Evolutionary conservation across 2,113 vertebrate species (phyloP).

Genomic region (Clarias macrocephalus): DNA sequence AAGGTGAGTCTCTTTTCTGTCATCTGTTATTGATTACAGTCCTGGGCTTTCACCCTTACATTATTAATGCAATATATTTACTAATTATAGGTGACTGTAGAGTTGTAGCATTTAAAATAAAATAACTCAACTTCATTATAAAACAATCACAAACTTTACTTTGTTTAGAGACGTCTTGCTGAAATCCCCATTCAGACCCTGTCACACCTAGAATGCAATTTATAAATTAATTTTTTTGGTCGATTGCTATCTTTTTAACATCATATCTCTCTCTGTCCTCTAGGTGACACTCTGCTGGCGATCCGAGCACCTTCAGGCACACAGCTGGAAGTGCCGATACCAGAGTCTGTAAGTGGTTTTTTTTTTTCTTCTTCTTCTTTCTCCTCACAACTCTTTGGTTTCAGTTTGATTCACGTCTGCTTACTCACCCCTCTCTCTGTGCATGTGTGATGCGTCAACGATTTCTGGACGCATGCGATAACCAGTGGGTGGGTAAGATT

Average conservation of each 20-base stretch:
- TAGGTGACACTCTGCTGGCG: constrained; percentile 93
- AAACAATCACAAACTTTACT: no score
- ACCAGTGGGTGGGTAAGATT: background rate
- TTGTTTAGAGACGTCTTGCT: background rate
- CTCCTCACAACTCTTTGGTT: background rate
- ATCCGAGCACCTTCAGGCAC: constrained; percentile 94
- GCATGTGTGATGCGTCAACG: background rate
- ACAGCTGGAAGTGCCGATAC: constrained; percentile 91
- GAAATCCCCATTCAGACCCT: background rate
- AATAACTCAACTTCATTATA: background rate
- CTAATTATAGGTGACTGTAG: no score
- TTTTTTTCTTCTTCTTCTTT: background rate
- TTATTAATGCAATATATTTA: no score
- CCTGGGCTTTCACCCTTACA: background rate
- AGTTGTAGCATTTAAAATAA: background rate
- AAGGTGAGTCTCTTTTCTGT: constrained; percentile 75
- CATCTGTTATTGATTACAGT: no score
- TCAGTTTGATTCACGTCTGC: background rate
- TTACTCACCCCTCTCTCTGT: background rate
- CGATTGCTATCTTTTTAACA: background rate
- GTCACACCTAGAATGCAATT: background rate
- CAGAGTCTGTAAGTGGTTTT: constrained; percentile 81
- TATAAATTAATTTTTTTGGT: background rate
- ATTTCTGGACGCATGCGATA: background rate
- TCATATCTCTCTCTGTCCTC: constrained; percentile 34